These are phyloP conservation scores for Bos indicus DNA, from an alignment of 2,113 vertebrate species.

Conservation along the genomic window DNA sequence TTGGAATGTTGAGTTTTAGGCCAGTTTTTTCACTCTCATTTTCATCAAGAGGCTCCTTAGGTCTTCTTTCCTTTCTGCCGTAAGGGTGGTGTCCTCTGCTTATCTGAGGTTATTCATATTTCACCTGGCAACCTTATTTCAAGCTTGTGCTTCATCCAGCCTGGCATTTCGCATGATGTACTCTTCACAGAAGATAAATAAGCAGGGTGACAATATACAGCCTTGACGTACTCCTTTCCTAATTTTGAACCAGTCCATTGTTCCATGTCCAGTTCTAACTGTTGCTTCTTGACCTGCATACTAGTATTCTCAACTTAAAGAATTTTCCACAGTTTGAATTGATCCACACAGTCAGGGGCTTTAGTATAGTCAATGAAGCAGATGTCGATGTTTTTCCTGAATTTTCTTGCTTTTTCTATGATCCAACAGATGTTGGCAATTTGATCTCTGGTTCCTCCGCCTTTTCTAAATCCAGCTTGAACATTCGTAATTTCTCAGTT, in stretches of 20 bases:
- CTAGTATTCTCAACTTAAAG: background rate
- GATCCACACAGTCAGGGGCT: background rate
- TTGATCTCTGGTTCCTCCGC: background rate
- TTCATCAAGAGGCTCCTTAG: background rate
- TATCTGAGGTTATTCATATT: background rate
- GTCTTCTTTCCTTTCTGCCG: accelerated
- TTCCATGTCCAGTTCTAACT: background rate
- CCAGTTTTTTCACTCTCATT: background rate
- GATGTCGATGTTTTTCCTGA: background rate
- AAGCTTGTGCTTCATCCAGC: background rate
- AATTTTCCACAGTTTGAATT: background rate
- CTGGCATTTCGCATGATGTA: background rate
- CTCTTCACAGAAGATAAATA: background rate
- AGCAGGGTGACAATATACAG: background rate
- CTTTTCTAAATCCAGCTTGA: background rate
- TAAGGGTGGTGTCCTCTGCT: background rate
- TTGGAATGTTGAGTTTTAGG: background rate
- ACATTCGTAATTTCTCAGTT: accelerated
- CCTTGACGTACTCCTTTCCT: accelerated
- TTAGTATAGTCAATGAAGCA: background rate
- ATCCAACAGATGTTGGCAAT: background rate
- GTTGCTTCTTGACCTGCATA: background rate
- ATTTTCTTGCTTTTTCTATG: background rate
- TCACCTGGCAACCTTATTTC: background rate
- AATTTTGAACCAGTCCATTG: background rate